Conservation (phyloP, 2,113 vertebrate genomes). For the Rhynchopsitta pachyrhyncha region DNA sequence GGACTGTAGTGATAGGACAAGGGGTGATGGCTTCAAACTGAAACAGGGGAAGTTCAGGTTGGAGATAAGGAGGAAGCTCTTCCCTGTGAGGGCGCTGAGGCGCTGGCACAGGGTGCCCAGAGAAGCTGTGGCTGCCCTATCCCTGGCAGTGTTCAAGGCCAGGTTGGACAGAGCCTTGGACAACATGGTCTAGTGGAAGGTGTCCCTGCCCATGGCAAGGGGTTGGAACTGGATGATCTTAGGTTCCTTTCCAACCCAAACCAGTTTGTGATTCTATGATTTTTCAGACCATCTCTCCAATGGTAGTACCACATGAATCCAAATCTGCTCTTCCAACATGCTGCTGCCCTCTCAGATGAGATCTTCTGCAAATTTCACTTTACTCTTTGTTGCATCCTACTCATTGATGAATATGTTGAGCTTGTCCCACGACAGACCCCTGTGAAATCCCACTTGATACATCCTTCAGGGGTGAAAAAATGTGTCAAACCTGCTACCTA, state of each 20-base stretch:
- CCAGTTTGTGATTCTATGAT: background rate
- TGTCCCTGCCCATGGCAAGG: background rate
- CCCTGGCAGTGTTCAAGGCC: background rate
- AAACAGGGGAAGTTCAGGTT: background rate
- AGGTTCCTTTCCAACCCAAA: background rate
- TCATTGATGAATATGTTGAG: background rate
- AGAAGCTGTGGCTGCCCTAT: background rate
- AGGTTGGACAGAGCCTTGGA: background rate
- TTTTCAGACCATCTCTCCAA: background rate
- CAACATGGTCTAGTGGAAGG: background rate
- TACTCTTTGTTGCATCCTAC: background rate
- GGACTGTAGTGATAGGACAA: background rate
- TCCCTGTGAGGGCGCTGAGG: background rate
- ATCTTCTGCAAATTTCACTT: background rate
- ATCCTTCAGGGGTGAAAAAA: background rate
- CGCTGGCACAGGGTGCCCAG: background rate
- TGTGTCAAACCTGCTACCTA: background rate
- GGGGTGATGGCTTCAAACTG: background rate
- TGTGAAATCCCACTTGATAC: background rate
- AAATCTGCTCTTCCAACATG: fast-evolving
- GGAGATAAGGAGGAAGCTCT: background rate
- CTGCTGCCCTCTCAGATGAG: background rate
- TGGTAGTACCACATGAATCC: background rate
- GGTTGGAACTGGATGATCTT: background rate
- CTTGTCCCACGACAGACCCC: background rate